These are phyloP conservation scores for Trachymyrmex cornetzi DNA, from an alignment of 1,140 invertebrate genomes.

Conservation along the genomic window DNA sequence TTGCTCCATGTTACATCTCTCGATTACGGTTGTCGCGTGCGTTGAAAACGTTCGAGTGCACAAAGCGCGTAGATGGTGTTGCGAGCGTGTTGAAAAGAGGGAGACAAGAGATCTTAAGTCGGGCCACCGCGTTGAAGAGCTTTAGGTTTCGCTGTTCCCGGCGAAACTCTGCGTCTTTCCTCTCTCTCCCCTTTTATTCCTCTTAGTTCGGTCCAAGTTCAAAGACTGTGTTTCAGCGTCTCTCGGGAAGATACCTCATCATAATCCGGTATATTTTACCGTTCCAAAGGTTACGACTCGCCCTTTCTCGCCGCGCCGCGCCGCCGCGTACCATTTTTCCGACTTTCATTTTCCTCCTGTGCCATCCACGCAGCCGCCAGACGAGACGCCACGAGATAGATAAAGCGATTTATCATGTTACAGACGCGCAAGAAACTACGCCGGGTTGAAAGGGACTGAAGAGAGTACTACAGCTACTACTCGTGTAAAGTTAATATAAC, in stretches of 20 bases:
- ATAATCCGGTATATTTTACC: conserved; percentile 58
- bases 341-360: conserved; percentile 55
- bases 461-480: conserved; percentile 34
- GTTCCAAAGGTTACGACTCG: conserved; percentile 59
- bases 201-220: conserved; percentile 31
- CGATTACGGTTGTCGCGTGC: conserved; percentile 68
- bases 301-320: conserved; percentile 15
- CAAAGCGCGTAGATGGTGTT: conserved; percentile 45
- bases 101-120: conserved; percentile 60
- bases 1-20: conserved; percentile 60
- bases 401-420: conserved; percentile 67
- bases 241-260: conserved; percentile 42
- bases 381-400: conserved; percentile 46
- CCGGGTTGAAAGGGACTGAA: conserved; percentile 9
- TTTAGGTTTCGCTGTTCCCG: conserved; percentile 62
- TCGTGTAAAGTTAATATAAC: conserved; percentile 57
- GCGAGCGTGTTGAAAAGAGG: conserved; percentile 27
- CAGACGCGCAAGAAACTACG: conserved; percentile 60
- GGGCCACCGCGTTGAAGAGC: conserved; percentile 55
- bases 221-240: conserved; percentile 57
- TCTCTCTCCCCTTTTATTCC: not conserved
- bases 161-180: not conserved
- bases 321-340: conserved; percentile 46
- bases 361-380: conserved; percentile 9
- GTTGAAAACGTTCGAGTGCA: conserved; percentile 64